Evolutionary conservation across 2,113 vertebrate species (phyloP).

Genomic region (Lanius collurio): DNA sequence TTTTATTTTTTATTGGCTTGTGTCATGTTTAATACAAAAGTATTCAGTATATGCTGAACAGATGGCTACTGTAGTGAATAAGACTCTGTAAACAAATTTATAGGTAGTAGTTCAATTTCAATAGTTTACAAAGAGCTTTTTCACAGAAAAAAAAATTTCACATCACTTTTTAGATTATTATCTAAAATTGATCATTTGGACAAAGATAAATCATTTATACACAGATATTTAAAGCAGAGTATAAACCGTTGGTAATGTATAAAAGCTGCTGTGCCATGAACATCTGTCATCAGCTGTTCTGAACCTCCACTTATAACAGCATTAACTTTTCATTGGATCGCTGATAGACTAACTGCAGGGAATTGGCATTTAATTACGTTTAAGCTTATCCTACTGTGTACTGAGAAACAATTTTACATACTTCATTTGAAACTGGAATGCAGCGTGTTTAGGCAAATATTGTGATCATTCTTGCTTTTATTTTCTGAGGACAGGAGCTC

Average conservation of each 20-base stretch:
- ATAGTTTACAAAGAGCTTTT: neutral
- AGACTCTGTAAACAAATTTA: neutral
- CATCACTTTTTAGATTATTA: neutral
- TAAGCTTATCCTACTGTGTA: neutral
- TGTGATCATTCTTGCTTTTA: neutral
- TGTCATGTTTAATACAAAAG: neutral
- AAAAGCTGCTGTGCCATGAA: neutral
- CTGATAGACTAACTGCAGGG: neutral
- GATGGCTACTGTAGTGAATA: neutral
- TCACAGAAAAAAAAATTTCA: neutral
- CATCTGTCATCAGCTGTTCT: neutral
- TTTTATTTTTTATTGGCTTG: neutral
- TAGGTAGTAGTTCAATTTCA: neutral
- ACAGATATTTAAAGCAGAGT: neutral
- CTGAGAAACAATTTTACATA: neutral
- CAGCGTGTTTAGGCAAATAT: slow-evolving; percentile 29
- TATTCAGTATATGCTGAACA: neutral
- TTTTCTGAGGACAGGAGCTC: neutral
- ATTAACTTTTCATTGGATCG: neutral
- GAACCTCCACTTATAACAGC: neutral
- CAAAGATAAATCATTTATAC: neutral
- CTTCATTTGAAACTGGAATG: slow-evolving; percentile 1
- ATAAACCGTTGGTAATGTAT: neutral
- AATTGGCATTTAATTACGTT: neutral
- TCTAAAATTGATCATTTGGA: neutral